These are phyloP conservation scores for Tiphia femorata DNA, from an alignment of 2,888 invertebrate genomes.

Conservation along the genomic window DNA sequence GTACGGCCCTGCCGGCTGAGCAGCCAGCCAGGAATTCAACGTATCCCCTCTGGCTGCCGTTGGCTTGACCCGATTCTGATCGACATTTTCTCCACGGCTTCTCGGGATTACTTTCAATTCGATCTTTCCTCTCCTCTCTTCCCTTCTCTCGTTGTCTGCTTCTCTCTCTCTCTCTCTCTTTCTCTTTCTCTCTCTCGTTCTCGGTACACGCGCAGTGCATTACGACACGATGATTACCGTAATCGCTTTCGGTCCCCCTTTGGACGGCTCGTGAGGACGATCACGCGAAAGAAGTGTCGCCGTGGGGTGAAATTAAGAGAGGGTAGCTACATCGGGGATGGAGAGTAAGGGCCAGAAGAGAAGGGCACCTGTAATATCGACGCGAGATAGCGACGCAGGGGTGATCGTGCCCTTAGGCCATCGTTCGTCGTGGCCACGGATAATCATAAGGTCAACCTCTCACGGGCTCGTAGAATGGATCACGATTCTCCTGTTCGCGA, in stretches of 20 bases:
- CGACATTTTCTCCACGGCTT: neutral
- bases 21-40: too few species aligned
- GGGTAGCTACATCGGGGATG: too few species aligned
- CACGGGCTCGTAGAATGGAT: slow-evolving; percentile 32
- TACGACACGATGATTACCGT: slow-evolving; percentile 19
- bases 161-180: neutral
- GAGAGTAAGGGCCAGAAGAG: too few species aligned
- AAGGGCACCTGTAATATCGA: slow-evolving; percentile 14
- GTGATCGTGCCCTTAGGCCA: slow-evolving; percentile 30
- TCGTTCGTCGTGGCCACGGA: slow-evolving; percentile 22
- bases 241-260: slow-evolving; percentile 18
- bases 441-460: slow-evolving; percentile 49
- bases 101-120: slow-evolving; percentile 19
- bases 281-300: slow-evolving; percentile 22
- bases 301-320: slow-evolving; percentile 26
- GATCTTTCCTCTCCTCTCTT: slow-evolving; percentile 1
- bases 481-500: slow-evolving; percentile 42
- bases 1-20: too few species aligned
- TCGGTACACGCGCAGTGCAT: slow-evolving; percentile 17
- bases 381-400: slow-evolving; percentile 12
- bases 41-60: too few species aligned
- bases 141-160: neutral
- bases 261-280: too few species aligned
- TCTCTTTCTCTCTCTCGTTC: neutral
- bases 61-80: neutral